Evolutionary conservation across 2,888 invertebrate genomes (phyloP).

Genomic region (Leucozona laternaria): DNA sequence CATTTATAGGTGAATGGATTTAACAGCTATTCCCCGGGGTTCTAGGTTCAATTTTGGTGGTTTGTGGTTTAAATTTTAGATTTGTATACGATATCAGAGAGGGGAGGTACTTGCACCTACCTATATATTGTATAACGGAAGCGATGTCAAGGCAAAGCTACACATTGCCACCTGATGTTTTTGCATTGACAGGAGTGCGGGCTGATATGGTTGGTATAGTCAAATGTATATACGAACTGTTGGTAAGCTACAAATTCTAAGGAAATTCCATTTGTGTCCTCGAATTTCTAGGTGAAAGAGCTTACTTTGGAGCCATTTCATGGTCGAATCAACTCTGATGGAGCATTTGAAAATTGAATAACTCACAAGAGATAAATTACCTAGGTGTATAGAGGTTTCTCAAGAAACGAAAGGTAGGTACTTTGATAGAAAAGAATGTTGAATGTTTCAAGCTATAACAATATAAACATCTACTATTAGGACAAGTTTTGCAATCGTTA

Average conservation of each 20-base stretch:
- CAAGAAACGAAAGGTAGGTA: no score
- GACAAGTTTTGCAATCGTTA: no score
- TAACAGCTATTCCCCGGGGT: constrained; percentile 7
- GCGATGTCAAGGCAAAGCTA: background rate
- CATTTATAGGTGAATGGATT: constrained; percentile 21
- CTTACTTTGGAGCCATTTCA: background rate
- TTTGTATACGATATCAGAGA: background rate
- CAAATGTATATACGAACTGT: background rate
- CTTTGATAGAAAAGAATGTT: no score
- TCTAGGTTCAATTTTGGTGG: constrained; percentile 32
- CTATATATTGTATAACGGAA: background rate
- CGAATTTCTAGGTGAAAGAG: background rate
- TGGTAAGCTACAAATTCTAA: background rate
- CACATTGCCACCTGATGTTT: constrained; percentile 7
- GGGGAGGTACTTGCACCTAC: background rate
- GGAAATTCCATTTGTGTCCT: constrained; percentile 5
- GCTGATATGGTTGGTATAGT: background rate
- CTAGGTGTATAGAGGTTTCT: background rate
- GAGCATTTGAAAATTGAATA: constrained; percentile 22
- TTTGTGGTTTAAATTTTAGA: constrained; percentile 23
- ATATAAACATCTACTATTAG: no score
- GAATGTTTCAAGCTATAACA: no score
- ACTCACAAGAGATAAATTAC: constrained; percentile 26
- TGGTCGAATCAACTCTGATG: constrained; percentile 24
- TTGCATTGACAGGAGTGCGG: background rate